These are phyloP conservation scores for Myotis findleyi DNA, from an alignment of 2,797 vertebrate genomes.

Conservation along the genomic window DNA sequence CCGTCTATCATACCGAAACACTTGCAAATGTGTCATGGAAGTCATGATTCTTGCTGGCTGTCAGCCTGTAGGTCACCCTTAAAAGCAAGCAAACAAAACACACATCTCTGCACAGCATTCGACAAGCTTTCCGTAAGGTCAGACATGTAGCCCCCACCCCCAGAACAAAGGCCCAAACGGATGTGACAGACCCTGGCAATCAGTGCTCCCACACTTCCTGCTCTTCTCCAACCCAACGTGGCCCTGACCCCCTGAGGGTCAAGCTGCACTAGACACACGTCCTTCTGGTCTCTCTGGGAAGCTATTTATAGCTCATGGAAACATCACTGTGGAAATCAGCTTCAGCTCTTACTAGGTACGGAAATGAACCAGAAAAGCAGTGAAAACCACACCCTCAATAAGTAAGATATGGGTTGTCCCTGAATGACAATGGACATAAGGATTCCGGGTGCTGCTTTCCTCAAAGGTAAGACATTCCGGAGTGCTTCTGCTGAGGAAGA, in stretches of 20 bases:
- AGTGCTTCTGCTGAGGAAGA: neutral
- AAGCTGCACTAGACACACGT: neutral
- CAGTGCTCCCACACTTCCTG: neutral
- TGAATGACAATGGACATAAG: neutral
- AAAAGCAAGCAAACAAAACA: neutral
- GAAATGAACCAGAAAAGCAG: neutral
- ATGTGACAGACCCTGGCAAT: neutral
- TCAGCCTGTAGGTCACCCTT: neutral
- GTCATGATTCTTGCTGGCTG: neutral
- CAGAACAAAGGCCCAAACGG: neutral
- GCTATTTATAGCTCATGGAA: neutral
- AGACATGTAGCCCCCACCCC: neutral
- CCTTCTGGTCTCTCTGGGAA: neutral
- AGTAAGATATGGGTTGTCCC: too few relatives aligned
- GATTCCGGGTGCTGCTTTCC: neutral
- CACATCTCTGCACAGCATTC: neutral
- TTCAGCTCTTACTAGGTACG: neutral
- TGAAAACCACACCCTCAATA: neutral
- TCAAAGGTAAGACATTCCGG: neutral
- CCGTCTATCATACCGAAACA: neutral
- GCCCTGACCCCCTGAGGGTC: neutral
- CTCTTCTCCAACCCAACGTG: fast-evolving
- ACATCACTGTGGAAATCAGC: neutral
- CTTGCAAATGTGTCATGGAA: neutral
- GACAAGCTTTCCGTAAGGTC: neutral